Conservation (phyloP, 2,113 vertebrate species). For the Clarias macrocephalus region DNA sequence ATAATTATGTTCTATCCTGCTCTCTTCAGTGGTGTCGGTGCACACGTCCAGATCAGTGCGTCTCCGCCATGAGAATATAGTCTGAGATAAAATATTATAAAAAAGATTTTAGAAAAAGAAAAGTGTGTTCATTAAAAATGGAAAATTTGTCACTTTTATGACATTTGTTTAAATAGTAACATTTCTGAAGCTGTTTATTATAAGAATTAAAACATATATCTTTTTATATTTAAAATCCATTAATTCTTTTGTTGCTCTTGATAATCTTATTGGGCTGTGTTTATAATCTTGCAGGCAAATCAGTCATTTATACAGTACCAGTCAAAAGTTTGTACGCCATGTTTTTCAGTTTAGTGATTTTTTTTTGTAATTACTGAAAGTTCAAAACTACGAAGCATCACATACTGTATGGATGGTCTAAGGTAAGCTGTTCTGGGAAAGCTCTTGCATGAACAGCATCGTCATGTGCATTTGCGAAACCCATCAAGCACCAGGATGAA, state of each 20-base stretch:
- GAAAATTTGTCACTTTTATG: neutral
- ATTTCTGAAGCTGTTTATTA: neutral
- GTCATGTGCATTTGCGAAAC: too few species aligned
- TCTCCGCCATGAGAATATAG: neutral
- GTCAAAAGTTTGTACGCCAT: too few species aligned
- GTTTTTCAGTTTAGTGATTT: too few species aligned
- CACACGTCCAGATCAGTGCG: neutral
- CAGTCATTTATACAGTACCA: neutral
- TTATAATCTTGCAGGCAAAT: neutral
- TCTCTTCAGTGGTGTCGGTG: neutral
- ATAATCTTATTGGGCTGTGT: neutral
- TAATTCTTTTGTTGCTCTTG: neutral
- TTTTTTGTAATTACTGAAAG: too few species aligned
- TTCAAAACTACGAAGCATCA: too few species aligned
- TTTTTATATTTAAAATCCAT: neutral
- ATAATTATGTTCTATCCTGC: neutral
- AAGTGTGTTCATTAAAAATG: neutral
- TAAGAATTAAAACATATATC: neutral
- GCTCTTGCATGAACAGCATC: too few species aligned
- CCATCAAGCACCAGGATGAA: too few species aligned
- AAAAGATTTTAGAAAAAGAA: neutral
- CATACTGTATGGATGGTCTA: too few species aligned
- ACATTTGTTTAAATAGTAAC: neutral
- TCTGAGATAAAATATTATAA: neutral
- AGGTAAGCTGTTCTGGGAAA: too few species aligned